Conservation (phyloP, 2,888 invertebrate species). For the Conops quadrifasciatus region DNA sequence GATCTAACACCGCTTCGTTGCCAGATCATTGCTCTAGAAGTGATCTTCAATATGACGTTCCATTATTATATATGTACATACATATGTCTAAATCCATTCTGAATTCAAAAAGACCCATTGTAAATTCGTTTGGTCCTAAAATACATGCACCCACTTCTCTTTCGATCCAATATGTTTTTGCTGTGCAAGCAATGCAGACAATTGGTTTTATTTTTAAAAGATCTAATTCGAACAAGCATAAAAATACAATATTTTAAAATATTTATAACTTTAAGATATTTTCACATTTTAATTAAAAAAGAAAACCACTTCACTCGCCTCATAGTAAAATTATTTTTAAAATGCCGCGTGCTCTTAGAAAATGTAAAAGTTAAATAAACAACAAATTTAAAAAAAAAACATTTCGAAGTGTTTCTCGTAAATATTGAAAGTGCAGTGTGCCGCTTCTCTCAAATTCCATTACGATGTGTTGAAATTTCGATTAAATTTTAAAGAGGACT, state of each 20-base stretch:
- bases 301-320: constrained; percentile 20
- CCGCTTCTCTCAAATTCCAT: not conserved
- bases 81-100: not conserved
- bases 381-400: constrained; percentile 12
- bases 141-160: constrained; percentile 1
- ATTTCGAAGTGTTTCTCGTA: constrained; percentile 13
- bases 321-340: constrained; percentile 36
- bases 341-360: constrained; percentile 34
- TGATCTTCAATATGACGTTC: too few relatives aligned
- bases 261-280: constrained; percentile 24
- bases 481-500: not conserved
- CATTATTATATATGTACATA: not conserved
- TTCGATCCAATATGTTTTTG: constrained; percentile 25
- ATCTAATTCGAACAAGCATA: constrained; percentile 9
- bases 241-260: constrained; percentile 17
- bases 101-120: too few relatives aligned
- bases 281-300: constrained; percentile 18
- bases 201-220: constrained; percentile 24
- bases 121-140: too few relatives aligned
- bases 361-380: constrained; percentile 1
- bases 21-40: too few relatives aligned
- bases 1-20: too few relatives aligned
- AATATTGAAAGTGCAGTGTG: not conserved
- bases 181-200: constrained; percentile 13
- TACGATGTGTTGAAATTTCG: not conserved